A percentile compares a stretch with the other conserved stretches of the same genome.
Conservation (phyloP, 2,888 invertebrate genomes). For the Andrena bucephala region DNA sequence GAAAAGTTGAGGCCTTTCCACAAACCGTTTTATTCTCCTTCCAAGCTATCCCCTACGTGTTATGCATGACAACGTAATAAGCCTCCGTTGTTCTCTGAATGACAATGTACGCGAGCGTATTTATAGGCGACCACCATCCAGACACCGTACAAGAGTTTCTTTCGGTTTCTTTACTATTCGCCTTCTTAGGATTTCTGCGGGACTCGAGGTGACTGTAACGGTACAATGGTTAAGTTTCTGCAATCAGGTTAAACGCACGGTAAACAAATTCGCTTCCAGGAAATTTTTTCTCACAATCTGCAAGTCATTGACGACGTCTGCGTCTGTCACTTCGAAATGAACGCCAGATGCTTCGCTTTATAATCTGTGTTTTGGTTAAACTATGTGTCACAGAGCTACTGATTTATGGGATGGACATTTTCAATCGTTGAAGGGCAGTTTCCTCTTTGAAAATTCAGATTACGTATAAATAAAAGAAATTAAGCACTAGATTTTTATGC, state of each 20-base stretch:
- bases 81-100: conserved; percentile 59
- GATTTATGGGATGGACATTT: too few species aligned
- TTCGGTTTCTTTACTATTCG: conserved; percentile 39
- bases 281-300: background rate
- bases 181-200: conserved; percentile 38
- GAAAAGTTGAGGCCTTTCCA: conserved; percentile 26
- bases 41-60: conserved; percentile 59
- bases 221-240: conserved; percentile 32
- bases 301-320: background rate
- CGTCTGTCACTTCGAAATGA: too few species aligned
- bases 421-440: too few species aligned
- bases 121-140: conserved; percentile 61
- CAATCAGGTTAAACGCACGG: conserved; percentile 23
- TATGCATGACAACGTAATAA: conserved; percentile 64
- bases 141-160: conserved; percentile 39
- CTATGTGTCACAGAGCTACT: too few species aligned
- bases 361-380: too few species aligned
- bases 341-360: too few species aligned
- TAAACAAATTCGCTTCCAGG: background rate
- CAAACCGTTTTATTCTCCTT: conserved; percentile 30
- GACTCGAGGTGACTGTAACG: conserved; percentile 47
- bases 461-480: too few species aligned
- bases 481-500: too few species aligned
- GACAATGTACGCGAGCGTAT: conserved; percentile 62
- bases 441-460: too few species aligned